phyloP scores from a whole-genome alignment of 2,113 vertebrate species.

The Stigmatopora nigra region DNA sequence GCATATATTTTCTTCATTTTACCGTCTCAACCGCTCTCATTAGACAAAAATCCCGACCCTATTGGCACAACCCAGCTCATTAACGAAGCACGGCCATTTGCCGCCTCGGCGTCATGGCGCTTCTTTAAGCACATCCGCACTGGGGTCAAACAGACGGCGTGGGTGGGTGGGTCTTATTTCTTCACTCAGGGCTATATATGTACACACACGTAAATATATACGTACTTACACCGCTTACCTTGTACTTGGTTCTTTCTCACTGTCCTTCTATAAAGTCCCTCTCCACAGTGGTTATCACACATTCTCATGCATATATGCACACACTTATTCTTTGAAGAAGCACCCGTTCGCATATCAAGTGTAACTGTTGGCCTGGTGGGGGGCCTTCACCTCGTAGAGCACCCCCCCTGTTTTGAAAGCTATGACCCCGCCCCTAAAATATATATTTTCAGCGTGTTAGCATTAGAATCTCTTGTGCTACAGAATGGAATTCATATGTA shows the following conservation, averaged over 20 bases:
- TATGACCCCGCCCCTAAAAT: too few species aligned
- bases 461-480: too few species aligned
- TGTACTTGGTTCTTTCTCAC: slow-evolving; percentile 45
- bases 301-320: slow-evolving; percentile 43
- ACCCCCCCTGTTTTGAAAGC: too few species aligned
- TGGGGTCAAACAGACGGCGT: slow-evolving; percentile 60
- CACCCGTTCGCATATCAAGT: slow-evolving; percentile 51
- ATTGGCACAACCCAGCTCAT: slow-evolving; percentile 80
- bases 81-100: slow-evolving; percentile 95
- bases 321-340: slow-evolving; percentile 43
- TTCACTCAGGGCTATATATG: slow-evolving; percentile 46
- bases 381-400: background rate
- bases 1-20: too few species aligned
- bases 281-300: slow-evolving; percentile 29
- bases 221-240: slow-evolving; percentile 26
- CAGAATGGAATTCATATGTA: too few species aligned
- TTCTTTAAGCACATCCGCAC: slow-evolving; percentile 59
- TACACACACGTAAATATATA: slow-evolving; percentile 13
- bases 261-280: slow-evolving; percentile 55
- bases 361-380: slow-evolving; percentile 31
- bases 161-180: slow-evolving; percentile 63
- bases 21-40: slow-evolving; percentile 97
- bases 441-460: too few species aligned
- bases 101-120: slow-evolving; percentile 74
- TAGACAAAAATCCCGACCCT: slow-evolving; percentile 83